Percentiles rank a stretch among this genome's conserved stretches.
Conservation (phyloP, 2,888 invertebrate species). For the Melitaea athalia region DNA sequence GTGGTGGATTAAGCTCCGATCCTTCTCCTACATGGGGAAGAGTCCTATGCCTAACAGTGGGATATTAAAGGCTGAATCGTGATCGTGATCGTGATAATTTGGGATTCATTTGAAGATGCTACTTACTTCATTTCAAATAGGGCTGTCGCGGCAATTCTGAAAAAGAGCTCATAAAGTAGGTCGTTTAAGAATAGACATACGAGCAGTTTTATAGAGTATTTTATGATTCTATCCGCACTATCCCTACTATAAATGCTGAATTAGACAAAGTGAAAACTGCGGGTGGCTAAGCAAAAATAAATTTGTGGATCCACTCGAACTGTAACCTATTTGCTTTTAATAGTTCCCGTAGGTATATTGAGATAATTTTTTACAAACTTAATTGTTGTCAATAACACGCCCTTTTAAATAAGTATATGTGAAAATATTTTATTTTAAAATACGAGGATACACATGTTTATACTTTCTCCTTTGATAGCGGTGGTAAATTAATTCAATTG, state of each 20-base stretch:
- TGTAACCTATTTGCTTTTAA: conserved; percentile 8
- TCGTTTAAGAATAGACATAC: conserved; percentile 62
- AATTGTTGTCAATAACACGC: too few species aligned
- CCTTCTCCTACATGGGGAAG: too few species aligned
- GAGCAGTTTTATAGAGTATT: conserved; percentile 69
- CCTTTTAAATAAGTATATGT: not conserved
- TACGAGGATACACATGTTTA: conserved; percentile 1
- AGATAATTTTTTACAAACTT: too few species aligned
- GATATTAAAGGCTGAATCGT: too few species aligned
- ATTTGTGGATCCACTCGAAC: conserved; percentile 22
- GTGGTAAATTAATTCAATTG: conserved; percentile 38
- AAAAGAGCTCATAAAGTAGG: conserved; percentile 61
- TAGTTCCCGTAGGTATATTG: not conserved
- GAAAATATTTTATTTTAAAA: not conserved
- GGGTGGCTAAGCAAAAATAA: conserved; percentile 38
- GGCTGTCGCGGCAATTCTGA: conserved; percentile 57
- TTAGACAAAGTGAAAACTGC: conserved; percentile 62
- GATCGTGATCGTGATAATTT: too few species aligned
- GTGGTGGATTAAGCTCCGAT: too few species aligned
- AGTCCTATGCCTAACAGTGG: too few species aligned
- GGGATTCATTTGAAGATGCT: conserved; percentile 3
- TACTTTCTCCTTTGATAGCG: not conserved
- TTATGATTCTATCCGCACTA: conserved; percentile 72
- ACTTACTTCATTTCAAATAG: conserved; percentile 34
- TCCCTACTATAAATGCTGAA: conserved; percentile 71